Conservation (phyloP, 2,113 vertebrate species). For the Collichthys lucidus region DNA sequence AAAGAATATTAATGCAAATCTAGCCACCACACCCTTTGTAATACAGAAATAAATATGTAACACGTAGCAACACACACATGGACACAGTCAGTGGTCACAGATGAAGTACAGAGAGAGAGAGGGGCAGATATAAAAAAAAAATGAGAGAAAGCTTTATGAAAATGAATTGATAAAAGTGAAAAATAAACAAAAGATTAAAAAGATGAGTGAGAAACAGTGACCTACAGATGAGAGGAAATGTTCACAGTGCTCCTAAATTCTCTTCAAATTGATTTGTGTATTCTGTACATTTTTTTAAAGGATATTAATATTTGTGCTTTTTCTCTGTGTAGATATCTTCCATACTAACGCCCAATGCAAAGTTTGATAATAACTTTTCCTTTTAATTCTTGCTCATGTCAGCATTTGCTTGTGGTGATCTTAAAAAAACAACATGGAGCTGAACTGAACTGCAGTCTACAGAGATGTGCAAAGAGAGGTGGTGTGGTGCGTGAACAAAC, state of each 20-base stretch:
- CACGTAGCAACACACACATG: not conserved
- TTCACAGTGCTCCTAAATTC: not conserved
- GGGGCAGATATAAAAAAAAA: not conserved
- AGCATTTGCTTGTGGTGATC: not conserved
- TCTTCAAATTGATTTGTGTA: not conserved
- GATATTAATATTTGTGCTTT: not conserved
- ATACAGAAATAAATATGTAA: slow-evolving; percentile 12
- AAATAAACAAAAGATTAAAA: not conserved
- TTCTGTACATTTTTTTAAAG: not conserved
- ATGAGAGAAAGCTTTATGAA: not conserved
- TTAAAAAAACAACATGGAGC: not conserved
- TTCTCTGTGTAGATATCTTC: not conserved
- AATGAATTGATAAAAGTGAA: not conserved
- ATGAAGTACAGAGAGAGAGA: not conserved
- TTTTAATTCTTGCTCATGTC: not conserved
- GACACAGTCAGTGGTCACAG: not conserved
- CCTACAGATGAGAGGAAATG: not conserved
- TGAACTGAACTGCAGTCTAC: not conserved
- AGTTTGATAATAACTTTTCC: not conserved
- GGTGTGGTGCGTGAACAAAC: not conserved
- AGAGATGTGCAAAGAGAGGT: not conserved
- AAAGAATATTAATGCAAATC: slow-evolving; percentile 46
- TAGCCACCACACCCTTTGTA: slow-evolving; percentile 34
- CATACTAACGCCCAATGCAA: not conserved
- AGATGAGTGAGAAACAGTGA: not conserved